Conservation (phyloP, 2,113 vertebrate genomes). For the Myiagra hebetior region DNA sequence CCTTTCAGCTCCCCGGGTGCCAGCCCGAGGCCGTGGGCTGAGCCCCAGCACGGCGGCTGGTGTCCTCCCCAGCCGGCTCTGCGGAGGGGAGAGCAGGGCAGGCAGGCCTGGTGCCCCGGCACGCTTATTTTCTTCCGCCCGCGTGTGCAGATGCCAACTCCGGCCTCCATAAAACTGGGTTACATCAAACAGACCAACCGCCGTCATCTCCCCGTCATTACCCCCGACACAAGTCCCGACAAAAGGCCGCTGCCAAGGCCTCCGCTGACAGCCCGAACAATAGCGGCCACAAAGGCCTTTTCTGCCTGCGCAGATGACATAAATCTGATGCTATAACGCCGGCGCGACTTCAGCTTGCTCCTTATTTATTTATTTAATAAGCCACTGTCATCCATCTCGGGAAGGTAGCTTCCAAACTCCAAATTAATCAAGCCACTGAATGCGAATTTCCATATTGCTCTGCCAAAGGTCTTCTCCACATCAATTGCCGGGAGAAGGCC, state of each 20-base stretch:
- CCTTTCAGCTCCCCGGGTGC: rapidly evolving
- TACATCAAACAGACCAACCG: slow-evolving; percentile 65
- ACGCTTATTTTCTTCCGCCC: slow-evolving; percentile 48
- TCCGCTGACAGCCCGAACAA: slow-evolving; percentile 54
- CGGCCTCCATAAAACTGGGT: slow-evolving; percentile 31
- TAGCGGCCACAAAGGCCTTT: slow-evolving; percentile 57
- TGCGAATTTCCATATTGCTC: slow-evolving; percentile 66
- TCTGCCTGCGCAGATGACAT: slow-evolving; percentile 61
- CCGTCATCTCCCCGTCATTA: slow-evolving; percentile 55
- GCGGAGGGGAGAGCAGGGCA: not conserved
- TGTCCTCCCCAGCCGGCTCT: rapidly evolving
- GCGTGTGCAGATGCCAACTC: slow-evolving; percentile 32
- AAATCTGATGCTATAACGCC: slow-evolving; percentile 63
- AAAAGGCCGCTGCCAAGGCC: slow-evolving; percentile 62
- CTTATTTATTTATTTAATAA: slow-evolving; percentile 69
- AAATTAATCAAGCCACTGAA: slow-evolving; percentile 69
- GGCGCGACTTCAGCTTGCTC: slow-evolving; percentile 44
- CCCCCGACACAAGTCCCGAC: slow-evolving; percentile 54
- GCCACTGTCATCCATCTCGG: slow-evolving; percentile 65
- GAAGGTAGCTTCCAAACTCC: slow-evolving; percentile 67
- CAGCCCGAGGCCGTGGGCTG: rapidly evolving
- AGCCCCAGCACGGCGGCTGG: not conserved
- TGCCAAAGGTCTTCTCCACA: slow-evolving; percentile 67
- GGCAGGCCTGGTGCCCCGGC: not conserved
- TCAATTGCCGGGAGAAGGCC: slow-evolving; percentile 63